Percentiles rank a stretch among this genome's conserved stretches.
Evolutionary conservation across 2,113 vertebrate species (phyloP).

Genomic region (Megaceryle maxima): DNA sequence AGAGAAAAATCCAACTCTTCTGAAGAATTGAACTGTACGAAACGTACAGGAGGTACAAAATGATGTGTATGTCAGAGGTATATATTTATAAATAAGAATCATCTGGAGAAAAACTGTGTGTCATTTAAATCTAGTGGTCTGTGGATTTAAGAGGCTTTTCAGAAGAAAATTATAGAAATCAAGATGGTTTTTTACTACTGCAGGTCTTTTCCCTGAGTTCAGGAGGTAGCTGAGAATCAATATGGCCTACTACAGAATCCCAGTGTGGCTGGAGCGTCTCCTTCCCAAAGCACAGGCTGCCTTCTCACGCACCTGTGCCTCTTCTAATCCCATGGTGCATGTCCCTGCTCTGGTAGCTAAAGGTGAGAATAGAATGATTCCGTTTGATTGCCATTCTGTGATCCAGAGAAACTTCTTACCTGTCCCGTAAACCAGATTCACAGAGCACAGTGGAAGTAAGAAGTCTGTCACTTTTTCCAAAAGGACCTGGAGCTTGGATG

Average conservation of each 20-base stretch:
- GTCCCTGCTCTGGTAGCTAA: background rate
- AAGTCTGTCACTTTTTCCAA: background rate
- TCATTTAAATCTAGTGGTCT: background rate
- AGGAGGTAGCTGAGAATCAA: background rate
- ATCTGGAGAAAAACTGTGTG: background rate
- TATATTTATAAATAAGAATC: background rate
- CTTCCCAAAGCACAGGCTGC: background rate
- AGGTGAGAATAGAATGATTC: background rate
- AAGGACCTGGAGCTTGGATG: background rate
- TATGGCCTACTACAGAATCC: background rate
- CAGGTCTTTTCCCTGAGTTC: background rate
- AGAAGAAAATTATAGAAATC: background rate
- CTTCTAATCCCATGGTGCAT: too few relatives aligned
- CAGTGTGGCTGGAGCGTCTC: background rate
- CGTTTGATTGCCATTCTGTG: rapidly evolving
- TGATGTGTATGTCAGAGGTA: background rate
- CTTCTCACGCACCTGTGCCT: rapidly evolving
- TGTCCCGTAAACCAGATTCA: background rate
- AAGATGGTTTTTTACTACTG: background rate
- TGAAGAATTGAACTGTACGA: background rate
- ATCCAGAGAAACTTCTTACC: background rate
- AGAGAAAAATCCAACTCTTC: background rate
- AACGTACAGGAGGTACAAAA: background rate
- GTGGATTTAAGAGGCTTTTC: background rate
- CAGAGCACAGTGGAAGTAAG: background rate